These are phyloP conservation scores for Drosophila buzzatii DNA, from an alignment of 2,888 invertebrate species.

Conservation along the genomic window DNA sequence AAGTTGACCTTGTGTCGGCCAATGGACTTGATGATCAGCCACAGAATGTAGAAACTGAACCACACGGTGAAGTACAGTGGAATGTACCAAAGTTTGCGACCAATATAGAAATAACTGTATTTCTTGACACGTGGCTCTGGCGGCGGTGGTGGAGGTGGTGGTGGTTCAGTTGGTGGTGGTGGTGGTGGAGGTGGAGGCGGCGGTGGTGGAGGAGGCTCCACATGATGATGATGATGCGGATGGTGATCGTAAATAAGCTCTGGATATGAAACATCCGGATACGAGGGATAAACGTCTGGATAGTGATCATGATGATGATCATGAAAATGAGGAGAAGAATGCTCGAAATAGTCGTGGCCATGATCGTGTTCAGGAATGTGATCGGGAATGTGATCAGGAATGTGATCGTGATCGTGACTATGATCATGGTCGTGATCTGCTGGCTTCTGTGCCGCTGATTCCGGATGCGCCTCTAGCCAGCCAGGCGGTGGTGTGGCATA, in stretches of 20 bases:
- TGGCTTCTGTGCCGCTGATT: slow-evolving; percentile 63
- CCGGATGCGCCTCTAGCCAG: slow-evolving; percentile 80
- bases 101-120: slow-evolving; percentile 90
- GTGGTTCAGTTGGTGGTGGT: slow-evolving; percentile 66
- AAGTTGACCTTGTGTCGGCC: slow-evolving; percentile 88
- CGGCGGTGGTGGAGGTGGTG: slow-evolving; percentile 70
- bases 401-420: slow-evolving; percentile 55
- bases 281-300: slow-evolving; percentile 59
- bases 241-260: slow-evolving; percentile 71
- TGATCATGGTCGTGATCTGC: slow-evolving; percentile 65
- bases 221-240: slow-evolving; percentile 61
- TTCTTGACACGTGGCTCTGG: slow-evolving; percentile 86
- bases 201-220: slow-evolving; percentile 60
- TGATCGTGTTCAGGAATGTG: slow-evolving; percentile 80
- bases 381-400: slow-evolving; percentile 74
- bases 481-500: slow-evolving; percentile 84
- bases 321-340: slow-evolving; percentile 47
- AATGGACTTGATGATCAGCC: slow-evolving; percentile 89
- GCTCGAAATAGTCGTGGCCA: slow-evolving; percentile 65
- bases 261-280: slow-evolving; percentile 71
- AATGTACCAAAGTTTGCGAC: slow-evolving; percentile 90
- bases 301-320: slow-evolving; percentile 63
- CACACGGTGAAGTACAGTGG: slow-evolving; percentile 90
- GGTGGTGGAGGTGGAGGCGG: slow-evolving; percentile 76
- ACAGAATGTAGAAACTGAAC: slow-evolving; percentile 88